These are phyloP conservation scores for Clupea harengus DNA, from an alignment of 2,113 vertebrate species.

Conservation along the genomic window DNA sequence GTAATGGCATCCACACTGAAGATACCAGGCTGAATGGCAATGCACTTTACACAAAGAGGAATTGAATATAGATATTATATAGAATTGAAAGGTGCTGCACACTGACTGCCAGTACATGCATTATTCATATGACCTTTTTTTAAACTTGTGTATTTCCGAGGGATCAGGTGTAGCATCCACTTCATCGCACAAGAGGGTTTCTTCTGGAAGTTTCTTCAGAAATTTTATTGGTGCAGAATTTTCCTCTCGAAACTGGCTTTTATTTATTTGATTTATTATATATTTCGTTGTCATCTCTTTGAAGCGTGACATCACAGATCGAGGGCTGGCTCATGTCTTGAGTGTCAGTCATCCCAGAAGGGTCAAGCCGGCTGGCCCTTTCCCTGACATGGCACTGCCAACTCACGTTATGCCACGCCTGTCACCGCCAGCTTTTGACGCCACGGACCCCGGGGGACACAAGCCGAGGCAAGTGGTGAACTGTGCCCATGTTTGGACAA, in stretches of 20 bases:
- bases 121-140: not conserved
- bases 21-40: not conserved
- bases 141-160: not conserved
- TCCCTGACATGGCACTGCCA: slow-evolving; percentile 6
- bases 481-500: not conserved
- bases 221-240: not conserved
- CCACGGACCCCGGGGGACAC: not conserved
- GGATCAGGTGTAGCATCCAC: not conserved
- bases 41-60: not conserved
- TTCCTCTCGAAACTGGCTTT: not conserved
- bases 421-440: not conserved
- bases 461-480: not conserved
- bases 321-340: not conserved
- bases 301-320: not conserved
- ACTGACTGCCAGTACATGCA: not conserved
- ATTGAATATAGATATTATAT: not conserved
- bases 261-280: slow-evolving; percentile 1
- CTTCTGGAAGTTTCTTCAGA: not conserved
- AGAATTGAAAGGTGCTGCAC: not conserved
- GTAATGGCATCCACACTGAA: not conserved
- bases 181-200: not conserved
- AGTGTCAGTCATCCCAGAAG: not conserved
- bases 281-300: not conserved
- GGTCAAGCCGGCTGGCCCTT: not conserved
- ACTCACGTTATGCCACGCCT: not conserved